phyloP scores from a whole-genome alignment of 2,797 vertebrate species.

The Eremophila alpestris region DNA sequence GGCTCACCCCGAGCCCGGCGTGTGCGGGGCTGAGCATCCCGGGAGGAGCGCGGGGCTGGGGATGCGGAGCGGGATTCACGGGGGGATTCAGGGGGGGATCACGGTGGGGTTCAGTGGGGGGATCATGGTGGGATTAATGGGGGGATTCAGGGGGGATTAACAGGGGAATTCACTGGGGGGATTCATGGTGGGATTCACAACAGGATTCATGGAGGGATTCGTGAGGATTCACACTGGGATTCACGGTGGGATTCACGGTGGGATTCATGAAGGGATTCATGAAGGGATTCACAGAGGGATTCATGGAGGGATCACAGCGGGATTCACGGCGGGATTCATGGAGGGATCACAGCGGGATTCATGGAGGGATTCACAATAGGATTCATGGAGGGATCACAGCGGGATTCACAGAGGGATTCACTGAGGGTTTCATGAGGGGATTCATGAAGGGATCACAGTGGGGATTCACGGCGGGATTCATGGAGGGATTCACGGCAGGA shows the following conservation, averaged over 20 bases:
- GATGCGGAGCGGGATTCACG: too few species aligned
- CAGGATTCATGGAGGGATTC: neutral
- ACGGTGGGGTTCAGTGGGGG: neutral
- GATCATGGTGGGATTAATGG: neutral
- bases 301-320: too few species aligned
- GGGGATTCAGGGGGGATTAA: too few species aligned
- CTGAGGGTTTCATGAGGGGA: rapidly evolving
- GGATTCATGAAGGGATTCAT: neutral
- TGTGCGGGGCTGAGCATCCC: rapidly evolving
- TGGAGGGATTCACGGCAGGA: too few species aligned
- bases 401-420: neutral
- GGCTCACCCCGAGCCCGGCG: rapidly evolving
- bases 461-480: neutral
- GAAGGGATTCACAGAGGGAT: too few species aligned
- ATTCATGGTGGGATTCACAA: neutral
- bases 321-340: too few species aligned
- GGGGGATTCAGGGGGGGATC: neutral
- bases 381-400: neutral
- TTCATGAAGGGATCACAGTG: neutral
- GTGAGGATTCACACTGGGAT: too few species aligned
- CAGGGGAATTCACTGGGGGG: neutral
- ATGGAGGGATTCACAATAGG: neutral
- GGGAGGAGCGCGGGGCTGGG: rapidly evolving
- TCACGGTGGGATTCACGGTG: neutral
- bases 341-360: neutral